Evolutionary conservation across 2,797 vertebrate species (phyloP).

Genomic region (Rhodeus uyekii): DNA sequence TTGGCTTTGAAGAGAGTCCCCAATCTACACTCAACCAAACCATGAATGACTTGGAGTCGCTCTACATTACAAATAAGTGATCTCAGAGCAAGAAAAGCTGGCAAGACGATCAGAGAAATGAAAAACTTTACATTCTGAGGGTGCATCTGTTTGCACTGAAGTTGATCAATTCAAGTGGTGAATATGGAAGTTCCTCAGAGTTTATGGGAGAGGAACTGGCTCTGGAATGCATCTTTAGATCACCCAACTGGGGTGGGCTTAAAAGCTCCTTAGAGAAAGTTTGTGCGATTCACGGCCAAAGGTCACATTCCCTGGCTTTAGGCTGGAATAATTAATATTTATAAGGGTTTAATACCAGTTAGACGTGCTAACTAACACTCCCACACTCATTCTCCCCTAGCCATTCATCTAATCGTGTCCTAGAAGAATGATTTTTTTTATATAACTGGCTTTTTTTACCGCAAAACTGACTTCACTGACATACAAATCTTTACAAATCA

Average conservation of each 20-base stretch:
- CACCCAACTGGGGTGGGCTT: conserved; percentile 61
- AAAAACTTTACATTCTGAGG: neutral
- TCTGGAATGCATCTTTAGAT: conserved; percentile 56
- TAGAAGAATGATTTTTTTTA: neutral
- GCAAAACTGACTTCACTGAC: neutral
- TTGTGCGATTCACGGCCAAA: conserved; percentile 62
- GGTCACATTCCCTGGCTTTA: conserved; percentile 66
- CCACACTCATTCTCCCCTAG: conserved; percentile 8
- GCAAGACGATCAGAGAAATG: neutral
- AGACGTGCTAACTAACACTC: conserved; percentile 49
- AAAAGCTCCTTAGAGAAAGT: conserved; percentile 58
- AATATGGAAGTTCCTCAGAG: conserved; percentile 17
- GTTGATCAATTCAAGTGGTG: neutral
- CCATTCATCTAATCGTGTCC: neutral
- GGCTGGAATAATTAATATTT: conserved; percentile 66
- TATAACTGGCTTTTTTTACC: neutral
- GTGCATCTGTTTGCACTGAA: neutral
- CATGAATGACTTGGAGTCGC: conserved; percentile 32
- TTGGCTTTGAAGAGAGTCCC: conserved; percentile 41
- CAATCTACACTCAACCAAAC: conserved; percentile 34
- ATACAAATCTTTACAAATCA: neutral
- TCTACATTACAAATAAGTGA: conserved; percentile 8
- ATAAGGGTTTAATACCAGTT: conserved; percentile 65
- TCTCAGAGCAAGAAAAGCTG: neutral
- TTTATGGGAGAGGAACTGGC: conserved; percentile 36